Evolutionary conservation across 1,140 invertebrate genomes (phyloP).

Genomic region (Thaumatotibia leucotreta): DNA sequence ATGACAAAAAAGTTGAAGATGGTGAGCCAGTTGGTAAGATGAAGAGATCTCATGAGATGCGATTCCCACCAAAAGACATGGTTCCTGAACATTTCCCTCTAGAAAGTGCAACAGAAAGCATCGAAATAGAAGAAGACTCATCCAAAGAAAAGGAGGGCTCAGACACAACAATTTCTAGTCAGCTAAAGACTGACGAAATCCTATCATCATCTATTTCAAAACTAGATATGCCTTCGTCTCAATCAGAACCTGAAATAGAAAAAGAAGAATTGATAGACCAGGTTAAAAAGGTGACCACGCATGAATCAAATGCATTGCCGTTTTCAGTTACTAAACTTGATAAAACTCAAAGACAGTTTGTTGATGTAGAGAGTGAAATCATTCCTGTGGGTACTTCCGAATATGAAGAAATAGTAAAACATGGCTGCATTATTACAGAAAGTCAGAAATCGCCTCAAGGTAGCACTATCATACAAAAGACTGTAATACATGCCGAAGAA

Average conservation of each 20-base stretch:
- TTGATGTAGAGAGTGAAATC: conserved; percentile 71
- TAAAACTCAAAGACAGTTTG: conserved; percentile 56
- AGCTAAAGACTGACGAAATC: conserved; percentile 62
- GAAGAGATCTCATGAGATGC: conserved; percentile 94
- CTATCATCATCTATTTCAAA: conserved; percentile 68
- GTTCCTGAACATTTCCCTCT: conserved; percentile 70
- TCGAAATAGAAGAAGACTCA: conserved; percentile 64
- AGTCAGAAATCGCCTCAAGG: conserved; percentile 25
- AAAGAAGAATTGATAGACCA: conserved; percentile 48
- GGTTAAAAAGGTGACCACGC: conserved; percentile 31
- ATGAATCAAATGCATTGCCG: conserved; percentile 46
- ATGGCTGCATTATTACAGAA: conserved; percentile 32
- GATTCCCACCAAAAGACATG: conserved; percentile 85
- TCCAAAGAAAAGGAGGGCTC: conserved; percentile 58
- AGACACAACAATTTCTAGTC: conserved; percentile 67
- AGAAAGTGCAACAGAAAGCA: conserved; percentile 57
- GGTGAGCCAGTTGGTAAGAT: conserved; percentile 80
- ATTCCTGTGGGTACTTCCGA: conserved; percentile 67
- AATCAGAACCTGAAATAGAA: conserved; percentile 50
- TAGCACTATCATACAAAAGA: conserved; percentile 38
- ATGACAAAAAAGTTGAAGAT: conserved; percentile 53
- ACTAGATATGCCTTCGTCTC: conserved; percentile 57
- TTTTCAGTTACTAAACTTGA: conserved; percentile 62
- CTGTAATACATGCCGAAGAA: conserved; percentile 31
- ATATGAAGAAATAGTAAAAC: conserved; percentile 65